Base-by-base conservation (phyloP, 2,888 invertebrate species). In the Idaea aversata region DNA sequence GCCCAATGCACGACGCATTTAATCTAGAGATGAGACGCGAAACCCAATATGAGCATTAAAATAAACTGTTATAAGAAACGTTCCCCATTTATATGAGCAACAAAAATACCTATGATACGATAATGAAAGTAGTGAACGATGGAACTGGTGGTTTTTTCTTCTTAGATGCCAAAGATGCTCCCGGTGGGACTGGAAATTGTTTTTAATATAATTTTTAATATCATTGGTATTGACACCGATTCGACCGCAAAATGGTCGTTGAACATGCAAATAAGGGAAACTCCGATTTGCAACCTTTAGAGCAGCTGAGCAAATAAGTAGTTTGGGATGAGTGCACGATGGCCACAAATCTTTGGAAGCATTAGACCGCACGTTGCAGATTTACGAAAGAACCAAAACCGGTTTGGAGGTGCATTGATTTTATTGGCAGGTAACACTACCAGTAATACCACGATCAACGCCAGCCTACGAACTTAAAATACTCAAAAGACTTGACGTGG, bases 261-360 rank as follows among this genome's bases (percentile, higher is more conserved):
- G 5, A 65, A 64, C 60, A 35, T 65, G 61, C 36, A 60, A 36
- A 61, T 57, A 61, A 60, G 61, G 5, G 65, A 61, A 65, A 47
- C 61, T 57, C 61, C 61, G 61, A 64, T 61, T 15, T 64, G 64
- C 64, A n/a, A 63, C 59, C 38, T 64, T 59, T 59, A 7, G 6
- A 64, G 65, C 65, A 65, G 69, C 69, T 67, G 70, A 70, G 70
- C 61, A 73, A 69, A 64, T 61, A 73, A 57, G 72, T 72, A 61
- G 67, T 73, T 69, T 73, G 73, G 73, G 73, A 74, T 70, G 73
- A 75, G 64, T 72, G 74, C 72, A 74, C 73, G 63, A 74, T 72
- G 72, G 70, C 72, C 58, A 68, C n/a, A n/a, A n/a, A n/a, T n/a
- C n/a, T n/a, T n/a, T n/a, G n/a, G n/a, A n/a, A n/a, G n/a, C n/a